Percentiles rank a stretch among this genome's conserved stretches.
Evolutionary conservation across 1,140 invertebrate species (phyloP).

Genomic region (Linepithema humile): DNA sequence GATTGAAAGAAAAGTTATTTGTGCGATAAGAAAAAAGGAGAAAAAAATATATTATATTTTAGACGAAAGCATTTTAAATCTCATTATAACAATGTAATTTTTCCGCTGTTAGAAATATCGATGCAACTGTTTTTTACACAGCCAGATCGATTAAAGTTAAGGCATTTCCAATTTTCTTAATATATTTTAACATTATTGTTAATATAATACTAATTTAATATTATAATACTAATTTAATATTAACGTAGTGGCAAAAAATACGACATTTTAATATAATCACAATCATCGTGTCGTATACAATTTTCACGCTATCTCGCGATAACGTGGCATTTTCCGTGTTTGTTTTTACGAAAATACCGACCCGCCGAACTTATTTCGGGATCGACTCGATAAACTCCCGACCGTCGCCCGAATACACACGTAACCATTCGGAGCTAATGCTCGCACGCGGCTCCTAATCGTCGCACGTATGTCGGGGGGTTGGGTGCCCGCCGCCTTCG

Average conservation of each 20-base stretch:
- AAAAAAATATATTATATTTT: slow-evolving; percentile 8
- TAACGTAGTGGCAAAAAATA: too few species aligned
- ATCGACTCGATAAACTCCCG: slow-evolving; percentile 32
- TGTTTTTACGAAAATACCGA: neutral
- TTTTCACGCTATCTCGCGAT: too few species aligned
- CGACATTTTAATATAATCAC: too few species aligned
- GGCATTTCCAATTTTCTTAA: too few species aligned
- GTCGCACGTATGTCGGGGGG: slow-evolving; percentile 33
- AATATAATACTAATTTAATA: neutral
- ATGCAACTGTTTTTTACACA: neutral
- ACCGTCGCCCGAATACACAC: neutral
- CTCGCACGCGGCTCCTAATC: slow-evolving; percentile 52
- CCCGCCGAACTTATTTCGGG: neutral
- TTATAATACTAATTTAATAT: neutral
- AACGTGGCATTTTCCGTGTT: neutral
- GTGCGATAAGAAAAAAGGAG: neutral
- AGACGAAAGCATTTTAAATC: slow-evolving; percentile 3
- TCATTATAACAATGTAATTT: neutral
- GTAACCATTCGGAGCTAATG: slow-evolving; percentile 48
- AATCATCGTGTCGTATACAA: too few species aligned
- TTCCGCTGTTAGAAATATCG: neutral
- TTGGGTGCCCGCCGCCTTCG: slow-evolving; percentile 21
- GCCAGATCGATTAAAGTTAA: too few species aligned
- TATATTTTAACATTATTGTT: neutral
- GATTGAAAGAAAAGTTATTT: neutral